Evolutionary conservation across 2,888 invertebrate species (phyloP), one percentile per base, ranked within the genome.

Genomic region (Diarsia brunnea): DNA sequence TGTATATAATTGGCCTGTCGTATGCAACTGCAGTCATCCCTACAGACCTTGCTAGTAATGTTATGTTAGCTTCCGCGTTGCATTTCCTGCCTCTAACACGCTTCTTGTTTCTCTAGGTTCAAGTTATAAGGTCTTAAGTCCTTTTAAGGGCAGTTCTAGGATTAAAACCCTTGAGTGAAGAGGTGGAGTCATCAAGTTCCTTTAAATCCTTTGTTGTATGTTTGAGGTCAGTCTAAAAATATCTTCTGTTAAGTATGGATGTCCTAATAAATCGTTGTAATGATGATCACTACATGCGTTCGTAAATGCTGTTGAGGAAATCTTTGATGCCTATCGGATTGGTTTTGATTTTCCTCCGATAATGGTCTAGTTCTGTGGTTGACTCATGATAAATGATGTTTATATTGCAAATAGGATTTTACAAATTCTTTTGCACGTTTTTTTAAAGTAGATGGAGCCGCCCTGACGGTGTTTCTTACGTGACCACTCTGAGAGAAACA

Each of bases 71-170:
- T 92, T 92, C 92, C 92, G 92, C 77, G 75, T 79, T 79, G 85
- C 85, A 85, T 86, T 92, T 92, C 91, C 91, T 91, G 68, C 24
- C 61, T 85, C 83, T 78, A 85, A 85, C 67, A 70, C 63, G 73
- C 71, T 75, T 67, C 78, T 84, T 75, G 69, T 64, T 53, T 8
- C 60, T 27, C 53, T 47, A 31, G 38, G 47, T 63, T 49, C 38
- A 16, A 31, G 67, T 69, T 65, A 69, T 43, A 79, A 79, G 71
- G 83, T 64, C 83, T 78, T 83, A 79, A 47, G 58, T 79, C 14
- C 21, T 53, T 27, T 47, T n/a, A 67, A 47, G 55, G 51, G 78
- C 27, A 53, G 10, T 24, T 43, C 51, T 68, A 58, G 64, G 19
- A 27, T 45, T 63, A 51, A 16, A 4, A 38, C 58, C 27, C n/a